A percentile compares a stretch with the other conserved stretches of the same genome.
These are phyloP conservation scores for Centropus unirufus DNA, from an alignment of 2,113 vertebrate genomes.

Conservation along the genomic window DNA sequence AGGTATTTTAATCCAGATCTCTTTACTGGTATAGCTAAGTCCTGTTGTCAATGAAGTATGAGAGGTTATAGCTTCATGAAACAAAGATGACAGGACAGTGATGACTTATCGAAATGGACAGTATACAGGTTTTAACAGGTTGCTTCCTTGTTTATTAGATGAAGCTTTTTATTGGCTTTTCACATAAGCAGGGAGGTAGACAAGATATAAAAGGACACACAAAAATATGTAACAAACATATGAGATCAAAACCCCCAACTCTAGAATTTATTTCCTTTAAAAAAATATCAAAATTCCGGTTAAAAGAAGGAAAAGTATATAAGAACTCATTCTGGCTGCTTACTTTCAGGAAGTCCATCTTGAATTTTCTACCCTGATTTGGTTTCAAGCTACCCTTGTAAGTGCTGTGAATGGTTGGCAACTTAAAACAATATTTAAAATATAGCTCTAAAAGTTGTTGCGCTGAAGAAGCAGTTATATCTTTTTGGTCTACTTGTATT, in stretches of 20 bases:
- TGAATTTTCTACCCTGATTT: not conserved
- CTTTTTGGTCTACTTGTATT: not conserved
- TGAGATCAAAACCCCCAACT: rapidly evolving
- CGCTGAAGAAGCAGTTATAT: not conserved
- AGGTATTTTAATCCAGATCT: not conserved
- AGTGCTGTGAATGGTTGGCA: not conserved
- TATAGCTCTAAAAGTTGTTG: not conserved
- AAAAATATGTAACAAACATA: not conserved
- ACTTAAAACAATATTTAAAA: not conserved
- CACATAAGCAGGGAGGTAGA: not conserved
- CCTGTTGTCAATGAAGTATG: not conserved
- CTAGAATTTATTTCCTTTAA: not conserved
- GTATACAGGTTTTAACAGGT: not conserved
- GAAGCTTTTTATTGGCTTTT: not conserved
- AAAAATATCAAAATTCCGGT: not conserved
- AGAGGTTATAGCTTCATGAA: not conserved
- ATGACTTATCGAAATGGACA: not conserved
- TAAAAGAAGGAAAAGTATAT: not conserved
- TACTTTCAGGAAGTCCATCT: not conserved
- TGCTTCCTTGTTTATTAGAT: not conserved
- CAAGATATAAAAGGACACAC: not conserved
- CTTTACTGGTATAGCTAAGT: not conserved
- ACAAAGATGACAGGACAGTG: not conserved
- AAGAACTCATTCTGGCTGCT: not conserved
- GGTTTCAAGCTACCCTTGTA: not conserved